These are phyloP conservation scores for Drosophila ambigua DNA, from an alignment of 1,140 invertebrate genomes.

Conservation along the genomic window DNA sequence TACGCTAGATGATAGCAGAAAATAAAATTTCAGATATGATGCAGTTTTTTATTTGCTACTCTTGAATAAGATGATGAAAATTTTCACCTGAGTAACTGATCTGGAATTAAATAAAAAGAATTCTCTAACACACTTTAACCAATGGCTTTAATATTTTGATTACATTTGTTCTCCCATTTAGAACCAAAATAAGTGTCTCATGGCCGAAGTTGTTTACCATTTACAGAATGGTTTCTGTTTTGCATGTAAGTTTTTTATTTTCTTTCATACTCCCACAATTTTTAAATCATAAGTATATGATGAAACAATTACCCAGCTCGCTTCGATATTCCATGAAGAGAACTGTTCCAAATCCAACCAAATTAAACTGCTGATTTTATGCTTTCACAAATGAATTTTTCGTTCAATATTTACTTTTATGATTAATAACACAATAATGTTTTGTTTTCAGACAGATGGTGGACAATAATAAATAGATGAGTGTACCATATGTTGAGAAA, in stretches of 20 bases:
- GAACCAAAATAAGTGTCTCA: too few species aligned
- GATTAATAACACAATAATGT: not conserved
- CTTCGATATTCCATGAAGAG: constrained; percentile 70
- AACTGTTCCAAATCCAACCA: constrained; percentile 72
- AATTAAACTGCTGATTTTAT: constrained; percentile 39
- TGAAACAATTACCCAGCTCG: constrained; percentile 76
- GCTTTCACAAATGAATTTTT: not conserved
- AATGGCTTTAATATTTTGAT: too few species aligned
- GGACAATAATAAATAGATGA: too few species aligned
- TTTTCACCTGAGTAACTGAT: constrained; percentile 19
- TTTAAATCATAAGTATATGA: constrained; percentile 26
- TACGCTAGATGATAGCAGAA: too few species aligned
- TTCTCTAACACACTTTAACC: not conserved
- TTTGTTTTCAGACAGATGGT: not conserved
- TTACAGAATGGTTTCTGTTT: not conserved
- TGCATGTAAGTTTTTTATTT: too few species aligned
- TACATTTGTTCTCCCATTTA: not conserved
- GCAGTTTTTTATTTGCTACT: too few species aligned
- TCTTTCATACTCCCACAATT: not conserved
- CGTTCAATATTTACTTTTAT: not conserved
- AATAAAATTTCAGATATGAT: too few species aligned
- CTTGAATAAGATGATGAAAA: too few species aligned
- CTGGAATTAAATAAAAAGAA: too few species aligned
- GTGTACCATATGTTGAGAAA: too few species aligned
- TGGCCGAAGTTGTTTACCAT: not conserved